Evolutionary conservation across 2,113 vertebrate species (phyloP).

Genomic region (Alaudala cheleensis): DNA sequence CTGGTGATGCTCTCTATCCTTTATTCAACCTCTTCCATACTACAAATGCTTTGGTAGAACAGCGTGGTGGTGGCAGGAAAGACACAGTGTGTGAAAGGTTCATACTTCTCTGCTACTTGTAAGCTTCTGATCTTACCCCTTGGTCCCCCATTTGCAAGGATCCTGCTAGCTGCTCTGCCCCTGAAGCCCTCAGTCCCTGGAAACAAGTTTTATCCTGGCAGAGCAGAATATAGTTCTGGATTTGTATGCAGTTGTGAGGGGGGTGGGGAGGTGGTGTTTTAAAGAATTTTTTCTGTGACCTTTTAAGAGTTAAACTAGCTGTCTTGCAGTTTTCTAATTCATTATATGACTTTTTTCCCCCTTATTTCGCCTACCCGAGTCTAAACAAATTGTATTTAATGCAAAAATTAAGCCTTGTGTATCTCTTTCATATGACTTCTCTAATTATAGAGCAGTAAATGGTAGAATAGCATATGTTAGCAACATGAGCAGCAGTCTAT

Average conservation of each 20-base stretch:
- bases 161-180: neutral
- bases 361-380: constrained; percentile 26
- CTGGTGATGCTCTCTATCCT: neutral
- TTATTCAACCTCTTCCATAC: neutral
- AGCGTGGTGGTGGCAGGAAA: neutral
- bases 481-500: constrained; percentile 78
- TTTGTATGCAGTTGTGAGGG: neutral
- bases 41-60: neutral
- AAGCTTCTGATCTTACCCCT: neutral
- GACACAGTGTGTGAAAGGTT: neutral
- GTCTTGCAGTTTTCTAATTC: constrained; percentile 9
- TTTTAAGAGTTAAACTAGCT: constrained; percentile 2
- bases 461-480: constrained; percentile 73
- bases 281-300: neutral
- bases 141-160: neutral
- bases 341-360: neutral
- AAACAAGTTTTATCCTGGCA: neutral
- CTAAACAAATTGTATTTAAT: constrained; percentile 68
- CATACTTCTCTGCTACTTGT: neutral
- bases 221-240: neutral
- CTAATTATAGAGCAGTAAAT: constrained; percentile 75
- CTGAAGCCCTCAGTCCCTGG: neutral
- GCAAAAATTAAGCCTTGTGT: constrained; percentile 60
- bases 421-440: constrained; percentile 72
- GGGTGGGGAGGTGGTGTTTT: neutral